Base-by-base conservation (phyloP, 1,140 invertebrate genomes). In the Aphidius gifuensis region DNA sequence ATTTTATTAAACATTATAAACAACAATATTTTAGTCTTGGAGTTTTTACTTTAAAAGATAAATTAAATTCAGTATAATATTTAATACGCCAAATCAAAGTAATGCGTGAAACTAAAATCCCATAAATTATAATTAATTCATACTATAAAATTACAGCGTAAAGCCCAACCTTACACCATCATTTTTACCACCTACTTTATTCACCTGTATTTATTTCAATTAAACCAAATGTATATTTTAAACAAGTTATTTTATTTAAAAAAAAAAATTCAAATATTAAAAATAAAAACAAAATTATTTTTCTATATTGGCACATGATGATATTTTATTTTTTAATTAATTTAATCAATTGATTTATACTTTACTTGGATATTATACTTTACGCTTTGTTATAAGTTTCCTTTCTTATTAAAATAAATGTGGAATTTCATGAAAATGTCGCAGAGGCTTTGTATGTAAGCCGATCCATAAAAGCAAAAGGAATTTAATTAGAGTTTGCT, bases 41-140 rank as follows among this genome's bases (percentile, higher is more conserved):
- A 55, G 44, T 55, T 55, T 55, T 38, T 32, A 32, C 2, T 32
- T 32, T 32, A 3, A 16, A 16, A 0, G 16, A 16, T 44, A 9
- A 44, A 39, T 9, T 16, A 8, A 9, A 11, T 64, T 38, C 44
- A 51, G 16, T 48, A 59, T 51, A 8, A 55, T 46, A 43, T 38
- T 43, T 38, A 44, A 58, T 64, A 71, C 58, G 63, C 66, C 65
- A 67, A 73, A 73, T 73, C 70, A 68, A 66, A 68, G 65, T 68
- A 46, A 47, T 51, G 64, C 62, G 66, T 67, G 68, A 68, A 70
- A 68, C 66, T 64, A 65, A 61, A 40, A 68, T 69, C 70, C 66
- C 70, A 73, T 73, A 74, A 74, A 72, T 74, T 74, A 68, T 74
- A 72, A 74, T 72, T 72, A 72, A 71, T 72, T 71, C 67, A 69